Base-by-base conservation (phyloP, 2,888 invertebrate species). In the Terebella lapidaria region DNA sequence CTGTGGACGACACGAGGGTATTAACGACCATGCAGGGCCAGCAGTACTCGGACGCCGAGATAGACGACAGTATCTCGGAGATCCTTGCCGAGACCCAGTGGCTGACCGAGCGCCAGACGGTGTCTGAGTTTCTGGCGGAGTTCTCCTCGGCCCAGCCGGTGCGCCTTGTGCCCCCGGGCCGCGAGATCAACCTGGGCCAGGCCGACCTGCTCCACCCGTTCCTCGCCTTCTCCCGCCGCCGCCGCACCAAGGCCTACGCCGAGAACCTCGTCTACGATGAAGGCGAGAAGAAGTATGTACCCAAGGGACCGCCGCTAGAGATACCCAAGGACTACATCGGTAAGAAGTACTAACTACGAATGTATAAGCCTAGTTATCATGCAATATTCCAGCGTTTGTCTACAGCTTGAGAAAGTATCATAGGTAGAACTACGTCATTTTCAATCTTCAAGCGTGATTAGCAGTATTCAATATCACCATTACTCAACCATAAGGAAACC, bases 271-370 rank as follows among this genome's bases (percentile, higher is more conserved):
- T 4, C 27, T 53, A 28, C 27, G 22, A 53, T 53, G 53, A 25
- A 25, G 10, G 10, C 5, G 4, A 4, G 26, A 28, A 25, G 53
- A 25, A 28, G 28, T 53, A 18, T 22, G 22, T 18, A 22, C 27
- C 26, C 10, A 5, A 28, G 15, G 53, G 53, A 25, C 27, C 26
- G 15, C 10, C 22, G 10, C 53, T 53, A 28, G 53, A 53, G 10
- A 53, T 56, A 20, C 56, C 56, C 25, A 45, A 56, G 22, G 2
- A 46, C 28, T 35, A 55, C 35, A 4, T 22, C 45, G 47, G 56
- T 24, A 5, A 49, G 49, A 20, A 24, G 5, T 15, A 35, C 42
- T 15, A 35, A 35, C 42, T n/a, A n/a, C n/a, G n/a, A n/a, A n/a
- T n/a, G n/a, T n/a, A n/a, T n/a, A n/a, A n/a, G n/a, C n/a, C n/a